phyloP scores from a whole-genome alignment of 2,888 invertebrate species.

The Nezara viridula region DNA sequence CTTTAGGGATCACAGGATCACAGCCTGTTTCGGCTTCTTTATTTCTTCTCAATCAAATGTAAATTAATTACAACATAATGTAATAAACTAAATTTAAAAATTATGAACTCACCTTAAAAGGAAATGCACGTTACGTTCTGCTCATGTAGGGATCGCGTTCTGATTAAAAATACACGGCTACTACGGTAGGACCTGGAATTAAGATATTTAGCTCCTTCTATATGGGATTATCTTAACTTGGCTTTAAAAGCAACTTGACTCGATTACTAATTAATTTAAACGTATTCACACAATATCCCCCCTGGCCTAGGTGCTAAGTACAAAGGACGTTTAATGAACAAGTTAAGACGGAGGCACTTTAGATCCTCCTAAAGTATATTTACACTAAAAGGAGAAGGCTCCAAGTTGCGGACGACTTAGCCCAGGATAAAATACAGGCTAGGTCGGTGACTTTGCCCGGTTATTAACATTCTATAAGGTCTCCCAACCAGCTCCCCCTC shows the following conservation, averaged over 20 bases:
- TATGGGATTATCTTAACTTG: slow-evolving; percentile 51
- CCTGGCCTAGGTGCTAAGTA: slow-evolving; percentile 51
- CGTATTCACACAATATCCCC: slow-evolving; percentile 44
- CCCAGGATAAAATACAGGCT: slow-evolving; percentile 39
- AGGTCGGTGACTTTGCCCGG: not conserved
- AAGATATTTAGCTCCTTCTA: slow-evolving; percentile 27
- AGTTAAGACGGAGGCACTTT: slow-evolving; percentile 56
- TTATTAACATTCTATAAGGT: slow-evolving; percentile 58
- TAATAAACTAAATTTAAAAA: too few relatives aligned
- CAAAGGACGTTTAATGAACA: slow-evolving; percentile 56
- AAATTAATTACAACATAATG: too few relatives aligned
- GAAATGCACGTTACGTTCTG: not conserved
- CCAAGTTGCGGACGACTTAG: slow-evolving; percentile 52
- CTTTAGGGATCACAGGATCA: too few relatives aligned
- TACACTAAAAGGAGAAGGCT: slow-evolving; percentile 53
- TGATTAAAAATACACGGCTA: slow-evolving; percentile 6
- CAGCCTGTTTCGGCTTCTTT: too few relatives aligned
- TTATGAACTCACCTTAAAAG: too few relatives aligned
- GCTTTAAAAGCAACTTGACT: slow-evolving; percentile 48
- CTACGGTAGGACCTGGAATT: not conserved
- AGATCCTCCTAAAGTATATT: slow-evolving; percentile 55
- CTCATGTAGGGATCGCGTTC: not conserved
- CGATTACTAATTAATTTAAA: slow-evolving; percentile 57
- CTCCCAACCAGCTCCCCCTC: not conserved
- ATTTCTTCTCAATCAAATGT: too few relatives aligned